Base-by-base conservation (phyloP, 1,140 invertebrate species). In the Globodera ellingtonae region DNA sequence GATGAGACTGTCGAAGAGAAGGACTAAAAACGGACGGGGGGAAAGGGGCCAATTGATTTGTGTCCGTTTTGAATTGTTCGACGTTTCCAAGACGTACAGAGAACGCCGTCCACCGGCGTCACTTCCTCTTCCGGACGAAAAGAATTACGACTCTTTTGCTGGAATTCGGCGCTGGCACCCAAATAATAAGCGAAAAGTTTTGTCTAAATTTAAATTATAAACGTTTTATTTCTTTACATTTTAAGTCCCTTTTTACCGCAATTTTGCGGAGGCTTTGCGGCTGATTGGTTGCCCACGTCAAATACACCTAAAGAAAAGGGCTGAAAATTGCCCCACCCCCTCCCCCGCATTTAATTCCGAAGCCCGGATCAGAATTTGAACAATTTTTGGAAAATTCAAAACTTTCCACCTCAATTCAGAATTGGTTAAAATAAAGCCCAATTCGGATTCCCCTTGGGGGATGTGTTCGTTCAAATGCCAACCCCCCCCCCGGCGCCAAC, bases 141-240 rank as follows among this genome's bases (percentile, higher is more conserved):
- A 9, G 10, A 48, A 65, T 77, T 77, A 6, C 56, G 10, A n/a
- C 65, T 65, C 65, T 80, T 67, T 46, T 48, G 71, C 6, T 75
- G 70, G 59, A 48, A 80, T 69, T 80, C 79, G 18, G n/a, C 79
- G 35, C 79, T 75, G 9, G 79, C 79, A 65, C 72, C 73, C 15
- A 80, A 56, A 80, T 78, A 80, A 67, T 62, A 62, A 35, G 70
- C 79, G 52, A 80, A 80, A 52, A 80, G 72, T 72, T 80, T 80
- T 2, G 50, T 80, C 79, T 80, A 48, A 80, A 80, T 76, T 15
- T 15, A 48, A 75, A 35, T 35, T 35, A 35, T 35, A 35, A 35
- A 24, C 24, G 24, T 24, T 24, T 24, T 24, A 24, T 24, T 24
- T 24, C 24, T 24, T 24, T 24, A 24, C 0, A 24, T 24, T 35